Evolutionary conservation across 2,888 invertebrate genomes (phyloP).

Genomic region (Melanchra persicariae): DNA sequence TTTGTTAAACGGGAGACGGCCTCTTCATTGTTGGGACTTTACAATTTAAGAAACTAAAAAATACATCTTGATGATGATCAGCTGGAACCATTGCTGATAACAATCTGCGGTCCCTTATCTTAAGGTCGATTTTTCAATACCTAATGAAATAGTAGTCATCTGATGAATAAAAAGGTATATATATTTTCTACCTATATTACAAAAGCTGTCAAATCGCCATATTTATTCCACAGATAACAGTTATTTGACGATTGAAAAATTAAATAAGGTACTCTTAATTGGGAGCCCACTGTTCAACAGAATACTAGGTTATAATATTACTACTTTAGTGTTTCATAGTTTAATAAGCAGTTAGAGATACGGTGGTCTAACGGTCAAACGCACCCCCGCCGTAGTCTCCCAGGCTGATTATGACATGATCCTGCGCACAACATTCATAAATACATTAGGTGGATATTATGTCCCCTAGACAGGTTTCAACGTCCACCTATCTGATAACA

Average conservation of each 20-base stretch:
- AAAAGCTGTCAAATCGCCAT: not conserved
- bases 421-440: not conserved
- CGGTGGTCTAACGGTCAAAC: no score
- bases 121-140: not conserved
- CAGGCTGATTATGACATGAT: conserved; percentile 1
- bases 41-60: no score
- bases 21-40: no score
- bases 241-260: no score
- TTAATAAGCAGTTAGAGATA: no score
- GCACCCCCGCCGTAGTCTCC: not conserved
- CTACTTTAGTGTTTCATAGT: not conserved
- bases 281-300: not conserved
- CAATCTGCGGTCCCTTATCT: not conserved
- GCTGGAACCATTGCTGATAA: no score
- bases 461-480: not conserved
- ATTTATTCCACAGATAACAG: not conserved
- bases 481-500: conserved; percentile 29
- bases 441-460: conserved; percentile 2
- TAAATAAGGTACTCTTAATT: not conserved
- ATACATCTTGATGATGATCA: no score
- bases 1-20: no score
- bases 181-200: no score
- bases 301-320: no score
- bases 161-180: no score
- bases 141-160: no score